Base-by-base conservation (phyloP, 2,113 vertebrate genomes). In the Ammodytes dubius region DNA sequence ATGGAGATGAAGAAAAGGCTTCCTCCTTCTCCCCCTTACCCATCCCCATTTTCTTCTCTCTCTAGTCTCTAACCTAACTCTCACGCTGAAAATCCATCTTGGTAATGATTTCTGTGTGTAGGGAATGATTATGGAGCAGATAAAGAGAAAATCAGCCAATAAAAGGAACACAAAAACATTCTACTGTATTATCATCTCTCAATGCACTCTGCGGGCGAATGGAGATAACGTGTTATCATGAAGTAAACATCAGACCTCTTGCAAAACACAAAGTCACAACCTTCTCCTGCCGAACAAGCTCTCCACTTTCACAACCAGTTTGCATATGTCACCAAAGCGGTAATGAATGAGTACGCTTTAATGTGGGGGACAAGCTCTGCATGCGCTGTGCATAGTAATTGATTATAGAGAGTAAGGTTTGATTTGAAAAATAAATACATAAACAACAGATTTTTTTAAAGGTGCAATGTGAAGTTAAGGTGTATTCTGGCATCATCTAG, bases 1-100 rank as follows among this genome's bases (percentile, higher is more conserved):
- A 88, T 66, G 80, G 77, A 91, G 89, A 93, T 92, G 80, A 74
- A 87, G 81, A 74, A 78, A 73, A 87, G 79, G 60, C 66, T 73
- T 80, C 81, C 52, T 85, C 40, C 27, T 27, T 59, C 54, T 40
- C 17, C 19, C 72, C 74, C 45, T 52, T 72, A 37, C 63, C 56
- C 59, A 50, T 12, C 43, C 39, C 14, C 43, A 45, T 0, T 37
- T 10, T 56, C 39, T 27, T 59, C 19, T 58, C 47, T 67, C 45
- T 73, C 54, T 27, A 27, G 27, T 56, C 47, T 58, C 74, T 77
- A 74, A 81, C 75, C 77, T 35, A 74, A 82, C 84, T 66, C 74
- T 63, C 70, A 49, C 46, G 37, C 40, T 59, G 64, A 83, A 87
- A 86, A 90, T 90, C 88, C 86, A 83, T 91, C 87, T 53, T 8